Conservation (phyloP, 2,888 invertebrate species). For the Clitarchus hookeri region DNA sequence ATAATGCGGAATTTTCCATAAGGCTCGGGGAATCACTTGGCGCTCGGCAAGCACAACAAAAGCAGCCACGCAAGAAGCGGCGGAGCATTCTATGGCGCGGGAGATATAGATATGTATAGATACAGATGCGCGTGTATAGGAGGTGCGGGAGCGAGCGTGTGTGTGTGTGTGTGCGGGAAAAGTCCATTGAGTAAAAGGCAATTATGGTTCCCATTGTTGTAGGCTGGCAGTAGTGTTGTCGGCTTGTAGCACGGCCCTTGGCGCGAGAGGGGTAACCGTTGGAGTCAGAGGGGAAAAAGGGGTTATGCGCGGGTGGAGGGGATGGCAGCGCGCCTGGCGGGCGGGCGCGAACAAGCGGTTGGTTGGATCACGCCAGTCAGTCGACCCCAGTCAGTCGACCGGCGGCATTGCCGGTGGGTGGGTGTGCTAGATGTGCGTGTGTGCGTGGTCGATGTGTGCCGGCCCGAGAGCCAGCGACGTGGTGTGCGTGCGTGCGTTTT, state of each 20-base stretch:
- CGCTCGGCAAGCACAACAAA: conserved; percentile 11
- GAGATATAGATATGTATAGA: background rate
- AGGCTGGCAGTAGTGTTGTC: conserved; percentile 28
- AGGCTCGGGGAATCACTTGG: conserved; percentile 33
- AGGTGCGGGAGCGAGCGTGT: background rate
- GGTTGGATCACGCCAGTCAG: background rate
- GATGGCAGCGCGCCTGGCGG: conserved; percentile 22
- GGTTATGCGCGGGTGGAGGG: background rate
- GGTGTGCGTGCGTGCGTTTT: background rate
- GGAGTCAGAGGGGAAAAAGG: background rate
- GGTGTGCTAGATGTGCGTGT: background rate
- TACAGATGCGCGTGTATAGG: background rate
- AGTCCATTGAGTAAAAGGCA: conserved; percentile 43
- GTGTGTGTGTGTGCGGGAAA: conserved; percentile 28
- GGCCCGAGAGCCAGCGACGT: background rate
- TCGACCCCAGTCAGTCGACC: background rate
- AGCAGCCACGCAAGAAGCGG: background rate
- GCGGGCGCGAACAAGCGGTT: background rate
- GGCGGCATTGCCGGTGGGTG: conserved; percentile 16
- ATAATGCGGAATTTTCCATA: conserved; percentile 37
- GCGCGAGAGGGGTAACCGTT: conserved; percentile 11
- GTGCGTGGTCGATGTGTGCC: background rate
- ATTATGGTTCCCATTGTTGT: conserved; percentile 41
- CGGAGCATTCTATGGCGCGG: conserved; percentile 12
- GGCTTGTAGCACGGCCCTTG: conserved; percentile 27